These are phyloP conservation scores for Tragelaphus scriptus DNA, from an alignment of 2,113 vertebrate species.

Conservation along the genomic window DNA sequence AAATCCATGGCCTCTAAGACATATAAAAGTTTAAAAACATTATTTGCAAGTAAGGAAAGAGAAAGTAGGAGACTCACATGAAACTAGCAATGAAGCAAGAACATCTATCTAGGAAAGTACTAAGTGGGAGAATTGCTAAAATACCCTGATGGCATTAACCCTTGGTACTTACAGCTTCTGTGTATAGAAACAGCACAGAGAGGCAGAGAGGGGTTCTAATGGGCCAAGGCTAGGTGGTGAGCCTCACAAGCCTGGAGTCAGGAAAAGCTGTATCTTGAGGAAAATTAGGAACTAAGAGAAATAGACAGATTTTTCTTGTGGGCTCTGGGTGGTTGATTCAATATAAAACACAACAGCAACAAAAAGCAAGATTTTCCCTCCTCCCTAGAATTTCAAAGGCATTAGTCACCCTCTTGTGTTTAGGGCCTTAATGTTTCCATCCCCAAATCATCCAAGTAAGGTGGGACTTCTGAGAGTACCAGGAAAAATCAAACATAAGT, in stretches of 20 bases:
- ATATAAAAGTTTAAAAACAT: background rate
- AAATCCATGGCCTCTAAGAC: background rate
- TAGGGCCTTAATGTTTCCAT: background rate
- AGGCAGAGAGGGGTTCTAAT: background rate
- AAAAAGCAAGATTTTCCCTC: background rate
- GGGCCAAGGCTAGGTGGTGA: background rate
- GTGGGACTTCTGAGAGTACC: background rate
- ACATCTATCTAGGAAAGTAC: background rate
- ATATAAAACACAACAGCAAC: background rate
- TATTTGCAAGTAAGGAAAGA: background rate
- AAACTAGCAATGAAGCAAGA: background rate
- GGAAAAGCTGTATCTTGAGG: background rate
- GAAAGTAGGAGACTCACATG: background rate
- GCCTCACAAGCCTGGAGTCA: background rate
- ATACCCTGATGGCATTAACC: background rate
- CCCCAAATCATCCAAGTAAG: background rate
- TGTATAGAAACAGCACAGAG: background rate
- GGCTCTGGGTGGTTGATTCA: background rate
- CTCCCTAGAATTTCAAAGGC: background rate
- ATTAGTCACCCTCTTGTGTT: background rate
- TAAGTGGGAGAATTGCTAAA: background rate
- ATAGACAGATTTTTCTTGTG: background rate
- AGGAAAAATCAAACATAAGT: background rate
- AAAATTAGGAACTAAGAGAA: background rate
- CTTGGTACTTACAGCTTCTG: background rate